These are phyloP conservation scores for Trogon surrucura DNA, from an alignment of 2,113 vertebrate species.

Conservation along the genomic window DNA sequence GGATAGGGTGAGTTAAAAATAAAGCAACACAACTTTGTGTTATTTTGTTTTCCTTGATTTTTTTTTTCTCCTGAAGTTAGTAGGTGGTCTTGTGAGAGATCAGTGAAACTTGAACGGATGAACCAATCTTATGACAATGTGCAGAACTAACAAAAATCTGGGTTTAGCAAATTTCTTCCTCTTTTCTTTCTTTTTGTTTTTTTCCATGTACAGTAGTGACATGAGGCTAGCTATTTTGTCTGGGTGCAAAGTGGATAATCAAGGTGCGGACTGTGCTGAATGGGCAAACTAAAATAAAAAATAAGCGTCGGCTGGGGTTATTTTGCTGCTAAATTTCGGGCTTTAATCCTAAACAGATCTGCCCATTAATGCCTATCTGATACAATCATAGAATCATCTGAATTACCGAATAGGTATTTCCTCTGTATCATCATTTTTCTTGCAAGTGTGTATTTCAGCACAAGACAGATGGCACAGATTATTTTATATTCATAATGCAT, in stretches of 20 bases:
- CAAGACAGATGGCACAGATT: background rate
- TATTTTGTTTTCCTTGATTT: background rate
- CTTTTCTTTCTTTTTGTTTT: background rate
- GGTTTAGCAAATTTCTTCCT: background rate
- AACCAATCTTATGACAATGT: background rate
- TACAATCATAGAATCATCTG: background rate
- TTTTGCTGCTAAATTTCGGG: background rate
- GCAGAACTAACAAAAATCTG: background rate
- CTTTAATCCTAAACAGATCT: constrained; percentile 9
- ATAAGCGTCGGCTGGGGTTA: background rate
- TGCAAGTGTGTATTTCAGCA: background rate
- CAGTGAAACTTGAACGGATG: background rate
- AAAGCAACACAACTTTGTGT: background rate
- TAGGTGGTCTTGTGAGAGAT: background rate
- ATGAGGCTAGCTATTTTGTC: background rate
- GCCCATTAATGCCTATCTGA: background rate
- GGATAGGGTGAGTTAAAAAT: background rate
- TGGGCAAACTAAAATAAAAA: background rate
- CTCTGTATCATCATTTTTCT: background rate
- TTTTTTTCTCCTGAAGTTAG: background rate
- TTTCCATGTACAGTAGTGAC: background rate
- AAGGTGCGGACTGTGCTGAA: background rate
- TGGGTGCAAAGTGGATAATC: background rate
- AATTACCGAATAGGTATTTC: constrained; percentile 8
- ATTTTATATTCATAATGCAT: constrained; percentile 32